Evolutionary conservation across 2,113 vertebrate species (phyloP).

Genomic region (Microtus pennsylvanicus): DNA sequence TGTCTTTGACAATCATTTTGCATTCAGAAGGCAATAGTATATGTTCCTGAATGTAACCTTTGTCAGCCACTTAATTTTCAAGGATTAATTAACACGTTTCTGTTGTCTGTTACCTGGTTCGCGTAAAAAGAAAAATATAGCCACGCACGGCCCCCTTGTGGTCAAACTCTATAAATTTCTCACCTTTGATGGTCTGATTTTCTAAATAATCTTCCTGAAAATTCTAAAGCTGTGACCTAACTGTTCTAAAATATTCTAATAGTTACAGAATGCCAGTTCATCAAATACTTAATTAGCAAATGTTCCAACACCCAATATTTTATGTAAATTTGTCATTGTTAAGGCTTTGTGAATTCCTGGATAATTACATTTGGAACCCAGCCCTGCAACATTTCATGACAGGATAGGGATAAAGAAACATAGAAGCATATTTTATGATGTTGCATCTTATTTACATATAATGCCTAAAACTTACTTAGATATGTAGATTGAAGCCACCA

Average conservation of each 20-base stretch:
- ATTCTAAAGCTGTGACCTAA: background rate
- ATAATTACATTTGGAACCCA: background rate
- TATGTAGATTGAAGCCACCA: background rate
- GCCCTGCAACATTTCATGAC: constrained; percentile 1
- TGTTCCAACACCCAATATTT: background rate
- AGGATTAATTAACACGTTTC: background rate
- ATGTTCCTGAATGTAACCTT: background rate
- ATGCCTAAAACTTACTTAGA: background rate
- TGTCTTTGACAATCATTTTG: background rate
- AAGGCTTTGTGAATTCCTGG: background rate
- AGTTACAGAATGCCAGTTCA: background rate
- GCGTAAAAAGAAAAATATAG: background rate
- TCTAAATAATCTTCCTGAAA: constrained; percentile 24
- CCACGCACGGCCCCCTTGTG: constrained; percentile 72
- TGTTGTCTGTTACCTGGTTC: fast-evolving
- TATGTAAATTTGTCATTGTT: background rate
- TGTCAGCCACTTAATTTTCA: background rate
- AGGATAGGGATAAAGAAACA: background rate
- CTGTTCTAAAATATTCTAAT: background rate
- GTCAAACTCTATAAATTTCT: constrained; percentile 41
- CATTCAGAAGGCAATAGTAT: background rate
- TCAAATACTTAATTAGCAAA: background rate
- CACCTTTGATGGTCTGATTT: background rate
- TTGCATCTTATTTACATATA: background rate
- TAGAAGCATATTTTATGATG: background rate